phyloP scores from a whole-genome alignment of 1,140 invertebrate species.

The Macrobrachium nipponense region DNA sequence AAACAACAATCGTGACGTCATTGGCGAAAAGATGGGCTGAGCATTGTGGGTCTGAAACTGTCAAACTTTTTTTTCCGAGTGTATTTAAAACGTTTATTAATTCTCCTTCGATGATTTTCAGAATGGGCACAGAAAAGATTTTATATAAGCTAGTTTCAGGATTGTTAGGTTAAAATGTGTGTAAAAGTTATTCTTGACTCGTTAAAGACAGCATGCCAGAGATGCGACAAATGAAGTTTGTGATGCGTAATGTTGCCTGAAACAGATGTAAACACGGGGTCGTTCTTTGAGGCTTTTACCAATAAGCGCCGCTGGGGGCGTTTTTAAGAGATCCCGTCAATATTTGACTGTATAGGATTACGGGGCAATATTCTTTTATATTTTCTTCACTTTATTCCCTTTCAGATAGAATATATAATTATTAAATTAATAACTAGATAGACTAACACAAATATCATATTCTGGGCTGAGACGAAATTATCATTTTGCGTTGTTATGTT shows the following conservation, averaged over 20 bases:
- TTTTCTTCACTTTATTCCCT: too few relatives aligned
- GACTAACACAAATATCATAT: too few relatives aligned
- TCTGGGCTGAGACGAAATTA: too few relatives aligned
- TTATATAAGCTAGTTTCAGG: neutral
- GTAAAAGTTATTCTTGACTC: too few relatives aligned
- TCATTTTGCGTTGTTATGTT: too few relatives aligned
- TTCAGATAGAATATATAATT: too few relatives aligned
- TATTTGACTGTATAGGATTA: too few relatives aligned
- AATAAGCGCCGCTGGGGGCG: neutral
- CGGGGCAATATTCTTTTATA: too few relatives aligned
- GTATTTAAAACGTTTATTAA: neutral
- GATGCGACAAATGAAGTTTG: conserved; percentile 2
- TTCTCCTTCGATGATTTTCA: neutral
- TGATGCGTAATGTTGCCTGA: neutral
- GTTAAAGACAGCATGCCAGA: too few relatives aligned
- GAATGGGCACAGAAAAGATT: neutral
- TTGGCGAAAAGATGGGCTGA: neutral
- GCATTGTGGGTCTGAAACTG: neutral
- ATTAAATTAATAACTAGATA: too few relatives aligned
- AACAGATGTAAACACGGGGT: neutral
- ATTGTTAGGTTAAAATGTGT: too few relatives aligned
- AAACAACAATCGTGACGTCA: conserved; percentile 3
- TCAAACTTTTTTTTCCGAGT: neutral
- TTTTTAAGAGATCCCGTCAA: too few relatives aligned
- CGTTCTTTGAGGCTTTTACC: neutral